These are phyloP conservation scores for Heliconius ismenius DNA, from an alignment of 2,888 invertebrate species.

Conservation along the genomic window DNA sequence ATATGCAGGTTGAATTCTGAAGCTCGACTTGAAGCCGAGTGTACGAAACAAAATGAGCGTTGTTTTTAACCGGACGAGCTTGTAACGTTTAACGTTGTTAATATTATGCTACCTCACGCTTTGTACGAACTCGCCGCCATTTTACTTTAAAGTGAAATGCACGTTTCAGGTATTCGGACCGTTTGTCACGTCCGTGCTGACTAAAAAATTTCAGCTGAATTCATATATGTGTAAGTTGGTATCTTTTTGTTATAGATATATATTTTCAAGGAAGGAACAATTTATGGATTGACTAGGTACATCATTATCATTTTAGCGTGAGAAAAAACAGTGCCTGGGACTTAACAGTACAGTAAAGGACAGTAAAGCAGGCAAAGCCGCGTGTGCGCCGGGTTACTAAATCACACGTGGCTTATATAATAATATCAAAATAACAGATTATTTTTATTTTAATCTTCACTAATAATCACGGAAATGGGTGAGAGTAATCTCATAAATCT, in stretches of 20 bases:
- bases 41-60: conserved; percentile 32
- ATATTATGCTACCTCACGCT: conserved; percentile 40
- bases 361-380: too few relatives aligned
- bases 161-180: conserved; percentile 31
- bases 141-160: conserved; percentile 34
- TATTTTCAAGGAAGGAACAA: too few relatives aligned
- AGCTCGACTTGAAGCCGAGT: conserved; percentile 9
- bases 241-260: too few relatives aligned
- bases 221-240: background rate
- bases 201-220: conserved; percentile 5
- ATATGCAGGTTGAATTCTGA: background rate
- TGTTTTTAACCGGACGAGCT: conserved; percentile 33
- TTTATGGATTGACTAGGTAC: background rate
- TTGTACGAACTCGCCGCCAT: conserved; percentile 29
- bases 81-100: conserved; percentile 35
- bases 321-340: too few relatives aligned
- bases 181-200: conserved; percentile 22
- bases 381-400: too few relatives aligned
- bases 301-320: too few relatives aligned
- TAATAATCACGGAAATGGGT: conserved; percentile 20
- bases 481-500: conserved; percentile 19
- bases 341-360: too few relatives aligned
- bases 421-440: too few relatives aligned
- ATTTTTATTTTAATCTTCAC: background rate
- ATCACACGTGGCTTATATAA: too few relatives aligned